Conservation (phyloP, 1,140 invertebrate species). For the Bombus pyrosoma region DNA sequence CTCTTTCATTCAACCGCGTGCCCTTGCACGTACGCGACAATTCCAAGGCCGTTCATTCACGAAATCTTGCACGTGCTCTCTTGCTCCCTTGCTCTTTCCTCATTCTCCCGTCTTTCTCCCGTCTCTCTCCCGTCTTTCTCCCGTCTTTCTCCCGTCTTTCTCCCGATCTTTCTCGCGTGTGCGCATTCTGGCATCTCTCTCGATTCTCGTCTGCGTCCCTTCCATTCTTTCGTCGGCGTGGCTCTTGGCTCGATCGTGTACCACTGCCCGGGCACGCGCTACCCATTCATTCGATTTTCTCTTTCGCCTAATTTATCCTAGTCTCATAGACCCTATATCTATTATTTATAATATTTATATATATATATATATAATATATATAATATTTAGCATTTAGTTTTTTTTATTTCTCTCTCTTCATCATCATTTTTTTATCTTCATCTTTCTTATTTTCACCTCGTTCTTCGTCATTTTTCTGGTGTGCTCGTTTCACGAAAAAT, state of each 20-base stretch:
- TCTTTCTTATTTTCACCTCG: constrained; percentile 69
- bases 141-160: constrained; percentile 24
- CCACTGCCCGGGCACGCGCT: constrained; percentile 51
- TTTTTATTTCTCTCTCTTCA: constrained; percentile 72
- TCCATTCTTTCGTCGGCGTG: constrained; percentile 39
- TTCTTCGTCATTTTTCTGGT: constrained; percentile 61
- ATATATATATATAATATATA: constrained; percentile 79
- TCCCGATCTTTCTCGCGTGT: not conserved
- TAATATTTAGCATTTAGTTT: constrained; percentile 81
- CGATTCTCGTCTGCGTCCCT: constrained; percentile 18
- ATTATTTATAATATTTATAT: constrained; percentile 82
- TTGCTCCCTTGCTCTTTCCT: not conserved
- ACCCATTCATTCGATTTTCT: constrained; percentile 64
- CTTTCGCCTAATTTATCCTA: constrained; percentile 80
- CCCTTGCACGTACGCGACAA: constrained; percentile 55
- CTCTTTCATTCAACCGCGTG: constrained; percentile 49
- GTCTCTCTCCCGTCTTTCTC: not conserved
- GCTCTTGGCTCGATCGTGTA: constrained; percentile 50
- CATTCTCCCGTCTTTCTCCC: not conserved
- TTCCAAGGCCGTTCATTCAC: constrained; percentile 60
- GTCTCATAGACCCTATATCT: constrained; percentile 82
- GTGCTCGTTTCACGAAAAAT: constrained; percentile 64
- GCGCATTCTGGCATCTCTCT: constrained; percentile 8
- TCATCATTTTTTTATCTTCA: constrained; percentile 48
- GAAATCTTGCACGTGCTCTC: constrained; percentile 35